phyloP scores from a whole-genome alignment of 2,113 vertebrate species.

The Seriola aureovittata region DNA sequence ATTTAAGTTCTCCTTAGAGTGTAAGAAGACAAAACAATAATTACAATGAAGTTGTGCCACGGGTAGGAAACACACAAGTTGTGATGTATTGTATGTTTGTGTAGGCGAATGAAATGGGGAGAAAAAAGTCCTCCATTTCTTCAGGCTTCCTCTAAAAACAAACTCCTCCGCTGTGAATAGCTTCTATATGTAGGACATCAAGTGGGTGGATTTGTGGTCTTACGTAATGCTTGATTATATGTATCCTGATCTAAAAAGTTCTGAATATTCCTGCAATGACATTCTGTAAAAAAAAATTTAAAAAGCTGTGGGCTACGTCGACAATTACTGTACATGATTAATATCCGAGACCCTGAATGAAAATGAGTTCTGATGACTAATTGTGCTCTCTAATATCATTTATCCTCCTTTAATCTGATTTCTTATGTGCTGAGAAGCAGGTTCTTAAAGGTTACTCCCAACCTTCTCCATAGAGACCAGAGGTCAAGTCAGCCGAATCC shows the following conservation, averaged over 20 bases:
- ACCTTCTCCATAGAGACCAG: not conserved
- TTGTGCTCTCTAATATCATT: conserved; percentile 10
- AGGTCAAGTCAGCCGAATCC: not conserved
- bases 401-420: conserved; percentile 4
- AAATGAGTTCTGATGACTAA: conserved; percentile 36
- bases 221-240: conserved; percentile 52
- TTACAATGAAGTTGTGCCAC: not conserved
- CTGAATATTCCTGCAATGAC: conserved; percentile 39
- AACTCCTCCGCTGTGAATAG: conserved; percentile 48
- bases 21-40: not conserved
- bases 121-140: conserved; percentile 40
- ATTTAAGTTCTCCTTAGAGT: conserved; percentile 2
- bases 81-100: conserved; percentile 21
- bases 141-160: conserved; percentile 36
- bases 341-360: conserved; percentile 37
- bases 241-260: conserved; percentile 39
- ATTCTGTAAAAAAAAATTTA: conserved; percentile 9
- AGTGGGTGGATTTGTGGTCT: conserved; percentile 59
- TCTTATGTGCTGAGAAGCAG: not conserved
- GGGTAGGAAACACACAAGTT: not conserved
- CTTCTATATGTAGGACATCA: conserved; percentile 54
- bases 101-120: conserved; percentile 38
- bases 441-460: not conserved
- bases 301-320: conserved; percentile 29
- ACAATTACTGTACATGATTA: conserved; percentile 41